A percentile compares a stretch with the other conserved stretches of the same genome.
Conservation (phyloP, 2,113 vertebrate species). For the Anolis sagrei region DNA sequence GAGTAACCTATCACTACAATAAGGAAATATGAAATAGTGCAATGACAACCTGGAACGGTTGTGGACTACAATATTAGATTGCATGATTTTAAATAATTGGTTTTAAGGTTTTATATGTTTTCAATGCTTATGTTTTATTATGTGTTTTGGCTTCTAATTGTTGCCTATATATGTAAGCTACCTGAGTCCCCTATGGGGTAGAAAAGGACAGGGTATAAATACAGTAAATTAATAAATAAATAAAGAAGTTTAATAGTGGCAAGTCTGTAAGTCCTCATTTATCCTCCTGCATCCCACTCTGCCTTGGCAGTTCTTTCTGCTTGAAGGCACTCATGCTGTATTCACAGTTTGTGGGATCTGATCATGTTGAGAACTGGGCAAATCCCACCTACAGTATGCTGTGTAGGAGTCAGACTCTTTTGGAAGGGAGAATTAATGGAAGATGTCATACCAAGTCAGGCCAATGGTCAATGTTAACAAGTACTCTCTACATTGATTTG, state of each 20-base stretch:
- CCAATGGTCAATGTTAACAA: neutral
- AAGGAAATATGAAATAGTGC: too few relatives aligned
- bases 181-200: too few relatives aligned
- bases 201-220: too few relatives aligned
- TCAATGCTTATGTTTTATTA: too few relatives aligned
- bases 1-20: too few relatives aligned
- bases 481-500: neutral
- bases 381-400: neutral
- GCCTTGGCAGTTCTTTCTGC: neutral
- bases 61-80: too few relatives aligned
- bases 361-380: neutral
- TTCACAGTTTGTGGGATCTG: neutral
- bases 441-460: neutral
- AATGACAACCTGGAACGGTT: too few relatives aligned
- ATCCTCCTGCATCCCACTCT: neutral
- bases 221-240: too few relatives aligned
- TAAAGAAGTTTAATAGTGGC: neutral
- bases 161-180: too few relatives aligned
- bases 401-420: neutral
- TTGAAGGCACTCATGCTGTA: neutral
- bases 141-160: too few relatives aligned
- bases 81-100: too few relatives aligned
- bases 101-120: too few relatives aligned
- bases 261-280: neutral
- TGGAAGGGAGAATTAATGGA: neutral